These are phyloP conservation scores for Exephanes ischioxanthus DNA, from an alignment of 2,888 invertebrate genomes.

Conservation along the genomic window DNA sequence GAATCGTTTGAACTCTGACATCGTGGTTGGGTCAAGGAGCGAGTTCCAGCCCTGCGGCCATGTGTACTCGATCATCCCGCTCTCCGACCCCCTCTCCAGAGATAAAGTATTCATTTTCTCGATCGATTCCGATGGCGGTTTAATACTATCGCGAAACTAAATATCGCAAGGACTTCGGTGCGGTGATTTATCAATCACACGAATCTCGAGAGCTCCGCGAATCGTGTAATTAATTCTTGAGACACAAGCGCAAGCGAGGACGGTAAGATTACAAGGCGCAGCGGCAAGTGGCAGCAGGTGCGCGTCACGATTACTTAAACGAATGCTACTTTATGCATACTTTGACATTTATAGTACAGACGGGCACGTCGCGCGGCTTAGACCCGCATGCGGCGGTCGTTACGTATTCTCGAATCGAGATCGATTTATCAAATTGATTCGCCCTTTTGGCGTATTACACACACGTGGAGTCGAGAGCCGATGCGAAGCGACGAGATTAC, in stretches of 20 bases:
- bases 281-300: slow-evolving; percentile 63
- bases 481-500: background rate
- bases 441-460: slow-evolving; percentile 41
- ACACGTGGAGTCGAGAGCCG: background rate
- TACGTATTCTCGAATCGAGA: slow-evolving; percentile 56
- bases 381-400: slow-evolving; percentile 36
- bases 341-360: slow-evolving; percentile 66
- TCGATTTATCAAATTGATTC: slow-evolving; percentile 62
- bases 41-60: slow-evolving; percentile 17
- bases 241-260: slow-evolving; percentile 28
- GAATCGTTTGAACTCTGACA: slow-evolving; percentile 48
- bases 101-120: slow-evolving; percentile 14
- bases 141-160: background rate
- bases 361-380: slow-evolving; percentile 49
- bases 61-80: slow-evolving; percentile 2
- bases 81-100: background rate
- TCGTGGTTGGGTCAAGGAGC: slow-evolving; percentile 15
- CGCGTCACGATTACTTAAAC: slow-evolving; percentile 64
- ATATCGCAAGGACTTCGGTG: slow-evolving; percentile 15
- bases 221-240: slow-evolving; percentile 59
- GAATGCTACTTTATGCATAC: slow-evolving; percentile 65
- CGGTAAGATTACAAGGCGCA: slow-evolving; percentile 59
- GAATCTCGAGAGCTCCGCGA: slow-evolving; percentile 49
- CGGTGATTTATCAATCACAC: slow-evolving; percentile 56
- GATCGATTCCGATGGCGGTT: slow-evolving; percentile 3